Evolutionary conservation across 2,888 invertebrate species (phyloP).

Genomic region (Rhingia rostrata): DNA sequence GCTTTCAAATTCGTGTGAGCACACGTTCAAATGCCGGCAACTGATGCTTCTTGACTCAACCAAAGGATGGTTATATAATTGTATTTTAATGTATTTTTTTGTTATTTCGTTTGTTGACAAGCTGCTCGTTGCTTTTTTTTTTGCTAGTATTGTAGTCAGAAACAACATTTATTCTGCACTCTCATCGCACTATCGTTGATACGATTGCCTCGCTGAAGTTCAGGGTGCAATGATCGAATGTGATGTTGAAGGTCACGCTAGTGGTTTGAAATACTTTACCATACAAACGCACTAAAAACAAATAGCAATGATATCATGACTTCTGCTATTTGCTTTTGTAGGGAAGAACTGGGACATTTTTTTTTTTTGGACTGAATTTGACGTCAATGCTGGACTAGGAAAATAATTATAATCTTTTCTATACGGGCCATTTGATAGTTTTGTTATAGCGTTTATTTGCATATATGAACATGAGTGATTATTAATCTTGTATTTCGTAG

Average conservation of each 20-base stretch:
- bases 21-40: slow-evolving; percentile 51
- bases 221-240: slow-evolving; percentile 73
- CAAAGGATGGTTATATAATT: slow-evolving; percentile 15
- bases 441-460: slow-evolving; percentile 12
- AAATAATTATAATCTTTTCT: neutral
- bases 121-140: slow-evolving; percentile 36
- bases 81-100: slow-evolving; percentile 15
- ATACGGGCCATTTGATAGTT: slow-evolving; percentile 15
- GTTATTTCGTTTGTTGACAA: slow-evolving; percentile 47
- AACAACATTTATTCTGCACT: slow-evolving; percentile 1
- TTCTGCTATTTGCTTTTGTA: slow-evolving; percentile 1
- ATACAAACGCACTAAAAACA: neutral
- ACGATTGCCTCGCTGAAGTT: slow-evolving; percentile 44
- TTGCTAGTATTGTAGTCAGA: slow-evolving; percentile 43
- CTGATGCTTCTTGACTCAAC: slow-evolving; percentile 54
- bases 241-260: slow-evolving; percentile 64
- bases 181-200: slow-evolving; percentile 5
- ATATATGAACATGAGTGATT: slow-evolving; percentile 7
- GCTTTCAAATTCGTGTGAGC: slow-evolving; percentile 48
- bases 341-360: neutral
- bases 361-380: slow-evolving; percentile 5
- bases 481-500: neutral
- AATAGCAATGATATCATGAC: neutral
- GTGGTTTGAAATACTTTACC: slow-evolving; percentile 15
- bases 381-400: neutral